Evolutionary conservation across 1,140 invertebrate species (phyloP).

Genomic region (Calephelis nemesis): DNA sequence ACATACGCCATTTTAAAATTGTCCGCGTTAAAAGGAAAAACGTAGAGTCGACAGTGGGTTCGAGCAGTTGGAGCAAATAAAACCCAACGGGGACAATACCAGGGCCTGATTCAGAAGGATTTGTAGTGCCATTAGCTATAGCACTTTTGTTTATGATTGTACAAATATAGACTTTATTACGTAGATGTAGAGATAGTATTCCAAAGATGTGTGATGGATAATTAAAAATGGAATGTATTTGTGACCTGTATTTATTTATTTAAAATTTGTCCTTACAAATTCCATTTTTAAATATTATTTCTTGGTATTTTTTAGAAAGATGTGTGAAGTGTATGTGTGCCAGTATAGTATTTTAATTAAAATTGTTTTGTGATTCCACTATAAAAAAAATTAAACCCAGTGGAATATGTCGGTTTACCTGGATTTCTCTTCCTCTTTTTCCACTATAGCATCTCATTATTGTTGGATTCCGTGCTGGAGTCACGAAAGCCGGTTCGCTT

Average conservation of each 20-base stretch:
- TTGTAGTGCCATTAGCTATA: slow-evolving; percentile 70
- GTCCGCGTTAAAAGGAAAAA: slow-evolving; percentile 72
- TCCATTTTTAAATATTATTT: slow-evolving; percentile 7
- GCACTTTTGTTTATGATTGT: slow-evolving; percentile 31
- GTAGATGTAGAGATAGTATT: slow-evolving; percentile 21
- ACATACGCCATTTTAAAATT: slow-evolving; percentile 77
- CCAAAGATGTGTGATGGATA: slow-evolving; percentile 23
- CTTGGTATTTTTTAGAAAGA: background rate
- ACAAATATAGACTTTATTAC: slow-evolving; percentile 36
- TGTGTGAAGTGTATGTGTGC: too few species aligned
- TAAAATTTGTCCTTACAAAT: slow-evolving; percentile 34
- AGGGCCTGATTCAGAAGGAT: slow-evolving; percentile 61
- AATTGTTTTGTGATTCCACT: too few species aligned
- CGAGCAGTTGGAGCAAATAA: slow-evolving; percentile 70
- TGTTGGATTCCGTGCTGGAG: too few species aligned
- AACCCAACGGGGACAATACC: slow-evolving; percentile 66
- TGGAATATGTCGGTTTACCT: too few species aligned
- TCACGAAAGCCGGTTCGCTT: too few species aligned
- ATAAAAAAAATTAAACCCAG: too few species aligned
- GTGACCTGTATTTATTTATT: slow-evolving; percentile 40
- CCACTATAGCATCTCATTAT: too few species aligned
- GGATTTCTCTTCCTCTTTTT: too few species aligned
- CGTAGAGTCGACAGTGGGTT: slow-evolving; percentile 52
- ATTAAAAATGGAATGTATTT: slow-evolving; percentile 40
- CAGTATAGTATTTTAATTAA: too few species aligned